Evolutionary conservation across 2,113 vertebrate genomes (phyloP), one percentile per base, ranked within the genome.

Genomic region (Dicrurus megarhynchus): DNA sequence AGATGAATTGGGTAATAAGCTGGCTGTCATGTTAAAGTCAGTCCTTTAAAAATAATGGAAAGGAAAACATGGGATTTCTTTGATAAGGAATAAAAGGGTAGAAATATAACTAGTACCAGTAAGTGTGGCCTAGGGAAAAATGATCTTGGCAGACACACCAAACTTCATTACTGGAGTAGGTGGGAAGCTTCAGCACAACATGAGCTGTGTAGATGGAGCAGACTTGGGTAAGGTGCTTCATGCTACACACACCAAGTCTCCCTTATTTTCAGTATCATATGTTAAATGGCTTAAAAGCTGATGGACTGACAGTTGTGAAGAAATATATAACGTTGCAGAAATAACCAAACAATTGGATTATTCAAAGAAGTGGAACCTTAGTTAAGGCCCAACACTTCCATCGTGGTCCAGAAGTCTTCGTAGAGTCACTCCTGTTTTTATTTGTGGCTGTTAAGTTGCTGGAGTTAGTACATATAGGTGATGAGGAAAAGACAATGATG

Each of bases 401-500:
- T 80, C 0, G 0, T 53, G 28, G 28, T 60, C n/a, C 47, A 22
- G 30, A 71, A 59, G 28, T 41, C 33, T 16, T 42, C 3, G 1
- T 1, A 19, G 33, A 42, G 18, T 63, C 30, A 44, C 37, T 47
- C 27, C 17, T 59, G 39, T 4, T 85, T 67, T 44, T 57, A 37
- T 85, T 55, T 71, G 61, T 61, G 44, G 16, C 57, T 61, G 14
- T 41, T n/a, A 39, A 42, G 61, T 12, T 39, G 8, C 27, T 83
- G 49, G 53, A 50, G 18, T 44, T 30, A 20, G 16, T 44, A 27
- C 10, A 6, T 44, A 7, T 0, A 2, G 21, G 39, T 56, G 21
- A 37, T 50, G 47, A 87, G 68, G 42, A 70, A 46, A 74, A 74
- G 39, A 10, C 6, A 8, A 3, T 37, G n/a, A 33, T 27, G 11